Conservation (phyloP, 2,888 invertebrate species). For the Craniophora ligustri region DNA sequence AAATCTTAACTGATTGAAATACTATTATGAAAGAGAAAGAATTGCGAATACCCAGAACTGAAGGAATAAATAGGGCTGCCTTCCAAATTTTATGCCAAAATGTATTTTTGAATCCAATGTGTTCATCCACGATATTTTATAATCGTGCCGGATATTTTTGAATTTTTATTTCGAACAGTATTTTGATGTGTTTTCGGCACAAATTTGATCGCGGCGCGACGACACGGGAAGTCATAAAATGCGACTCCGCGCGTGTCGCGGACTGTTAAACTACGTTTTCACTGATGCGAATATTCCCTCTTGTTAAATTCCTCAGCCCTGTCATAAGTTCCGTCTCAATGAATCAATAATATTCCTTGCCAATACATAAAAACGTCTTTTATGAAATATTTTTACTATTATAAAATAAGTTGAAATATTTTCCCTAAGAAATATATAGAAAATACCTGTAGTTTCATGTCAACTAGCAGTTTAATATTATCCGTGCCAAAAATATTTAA, state of each 20-base stretch:
- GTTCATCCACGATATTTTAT: slow-evolving; percentile 38
- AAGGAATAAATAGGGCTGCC: slow-evolving; percentile 12
- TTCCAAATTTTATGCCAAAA: slow-evolving; percentile 12
- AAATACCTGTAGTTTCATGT: slow-evolving; percentile 16
- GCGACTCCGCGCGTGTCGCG: slow-evolving; percentile 61
- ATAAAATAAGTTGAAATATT: too few species aligned
- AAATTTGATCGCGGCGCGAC: slow-evolving; percentile 68
- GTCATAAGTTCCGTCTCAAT: slow-evolving; percentile 46
- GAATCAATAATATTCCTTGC: slow-evolving; percentile 29
- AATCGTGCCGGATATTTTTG: slow-evolving; percentile 66
- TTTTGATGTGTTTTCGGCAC: slow-evolving; percentile 76
- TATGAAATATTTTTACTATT: slow-evolving; percentile 8
- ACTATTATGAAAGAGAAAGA: background rate
- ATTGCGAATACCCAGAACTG: background rate
- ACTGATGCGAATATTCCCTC: slow-evolving; percentile 56
- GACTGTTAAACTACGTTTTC: slow-evolving; percentile 58
- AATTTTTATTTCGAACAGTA: slow-evolving; percentile 70
- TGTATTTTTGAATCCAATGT: slow-evolving; percentile 36
- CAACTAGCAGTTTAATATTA: slow-evolving; percentile 20
- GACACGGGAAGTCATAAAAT: slow-evolving; percentile 83
- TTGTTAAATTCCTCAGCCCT: slow-evolving; percentile 59
- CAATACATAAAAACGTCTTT: too few species aligned
- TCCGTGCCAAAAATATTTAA: slow-evolving; percentile 41
- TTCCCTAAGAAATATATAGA: too few species aligned
- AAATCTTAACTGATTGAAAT: background rate